Conservation (phyloP, 2,888 invertebrate genomes). For the Choreutis nemorana region DNA sequence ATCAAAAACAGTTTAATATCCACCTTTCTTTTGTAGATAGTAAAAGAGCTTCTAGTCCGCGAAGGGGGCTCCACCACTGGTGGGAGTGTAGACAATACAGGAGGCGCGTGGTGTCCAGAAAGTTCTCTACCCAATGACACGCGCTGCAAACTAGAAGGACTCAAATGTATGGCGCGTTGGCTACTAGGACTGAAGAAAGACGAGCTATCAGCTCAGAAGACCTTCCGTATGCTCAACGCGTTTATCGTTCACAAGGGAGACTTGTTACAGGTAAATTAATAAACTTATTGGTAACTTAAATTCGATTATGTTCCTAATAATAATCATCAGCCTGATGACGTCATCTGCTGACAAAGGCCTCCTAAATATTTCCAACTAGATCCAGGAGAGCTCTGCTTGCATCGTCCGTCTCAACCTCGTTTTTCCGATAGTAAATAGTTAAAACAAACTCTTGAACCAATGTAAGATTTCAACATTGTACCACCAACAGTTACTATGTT, state of each 20-base stretch:
- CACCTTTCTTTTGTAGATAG: slow-evolving; percentile 68
- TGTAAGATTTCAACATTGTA: too few relatives aligned
- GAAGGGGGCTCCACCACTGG: too few relatives aligned
- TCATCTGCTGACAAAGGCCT: too few relatives aligned
- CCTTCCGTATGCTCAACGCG: slow-evolving; percentile 92
- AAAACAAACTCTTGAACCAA: too few relatives aligned
- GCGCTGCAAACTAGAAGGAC: slow-evolving; percentile 89
- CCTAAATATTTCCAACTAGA: too few relatives aligned
- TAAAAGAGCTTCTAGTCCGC: slow-evolving; percentile 92
- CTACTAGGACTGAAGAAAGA: slow-evolving; percentile 89
- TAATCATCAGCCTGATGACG: too few relatives aligned
- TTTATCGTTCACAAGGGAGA: slow-evolving; percentile 94
- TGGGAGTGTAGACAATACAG: slow-evolving; percentile 58
- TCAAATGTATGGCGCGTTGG: slow-evolving; percentile 98
- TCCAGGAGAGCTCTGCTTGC: too few relatives aligned
- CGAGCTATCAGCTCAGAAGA: slow-evolving; percentile 88
- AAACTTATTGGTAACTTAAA: background rate
- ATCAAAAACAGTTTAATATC: too few relatives aligned
- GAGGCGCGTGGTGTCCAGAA: slow-evolving; percentile 83
- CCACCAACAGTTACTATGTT: too few relatives aligned
- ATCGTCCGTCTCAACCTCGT: too few relatives aligned
- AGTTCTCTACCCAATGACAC: slow-evolving; percentile 91
- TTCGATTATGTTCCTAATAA: background rate
- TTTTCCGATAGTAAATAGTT: too few relatives aligned
- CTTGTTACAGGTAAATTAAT: slow-evolving; percentile 66